Percentiles rank a stretch among this genome's conserved stretches.
Conservation (phyloP, 2,888 invertebrate genomes). For the Thera britannica region DNA sequence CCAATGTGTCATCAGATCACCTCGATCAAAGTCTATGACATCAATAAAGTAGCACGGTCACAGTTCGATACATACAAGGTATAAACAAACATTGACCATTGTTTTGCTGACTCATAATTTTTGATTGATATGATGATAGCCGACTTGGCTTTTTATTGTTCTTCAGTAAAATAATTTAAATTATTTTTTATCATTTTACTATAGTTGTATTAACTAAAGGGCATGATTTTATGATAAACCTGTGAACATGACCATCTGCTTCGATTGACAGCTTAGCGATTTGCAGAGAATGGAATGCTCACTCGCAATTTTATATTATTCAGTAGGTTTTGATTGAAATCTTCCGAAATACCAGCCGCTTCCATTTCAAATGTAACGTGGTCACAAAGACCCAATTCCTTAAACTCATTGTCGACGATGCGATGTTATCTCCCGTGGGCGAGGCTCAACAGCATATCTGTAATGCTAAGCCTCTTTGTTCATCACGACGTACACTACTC, state of each 20-base stretch:
- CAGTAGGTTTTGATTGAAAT: conserved; percentile 27
- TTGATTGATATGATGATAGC: conserved; percentile 57
- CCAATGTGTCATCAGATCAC: conserved; percentile 54
- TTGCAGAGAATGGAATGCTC: conserved; percentile 18
- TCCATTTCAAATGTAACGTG: conserved; percentile 54
- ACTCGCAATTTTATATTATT: conserved; percentile 16
- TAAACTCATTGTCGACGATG: conserved; percentile 59
- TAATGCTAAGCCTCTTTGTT: conserved; percentile 57
- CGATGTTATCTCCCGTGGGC: conserved; percentile 73
- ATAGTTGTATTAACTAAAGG: conserved; percentile 43
- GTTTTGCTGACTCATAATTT: conserved; percentile 63
- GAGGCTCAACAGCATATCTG: conserved; percentile 66
- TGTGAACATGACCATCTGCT: conserved; percentile 17
- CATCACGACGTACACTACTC: conserved; percentile 49
- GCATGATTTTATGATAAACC: conserved; percentile 1
- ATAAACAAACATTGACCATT: conserved; percentile 49
- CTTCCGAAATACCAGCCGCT: conserved; percentile 51
- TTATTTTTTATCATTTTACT: conserved; percentile 59
- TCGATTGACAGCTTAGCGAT: conserved; percentile 34
- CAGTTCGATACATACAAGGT: conserved; percentile 41
- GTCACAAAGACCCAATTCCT: conserved; percentile 62
- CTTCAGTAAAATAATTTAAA: conserved; percentile 64
- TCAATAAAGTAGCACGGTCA: conserved; percentile 50
- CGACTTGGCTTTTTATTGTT: conserved; percentile 32
- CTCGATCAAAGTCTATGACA: conserved; percentile 50